Evolutionary conservation across 1,140 invertebrate species (phyloP).

Genomic region (Bombyx mandarina): DNA sequence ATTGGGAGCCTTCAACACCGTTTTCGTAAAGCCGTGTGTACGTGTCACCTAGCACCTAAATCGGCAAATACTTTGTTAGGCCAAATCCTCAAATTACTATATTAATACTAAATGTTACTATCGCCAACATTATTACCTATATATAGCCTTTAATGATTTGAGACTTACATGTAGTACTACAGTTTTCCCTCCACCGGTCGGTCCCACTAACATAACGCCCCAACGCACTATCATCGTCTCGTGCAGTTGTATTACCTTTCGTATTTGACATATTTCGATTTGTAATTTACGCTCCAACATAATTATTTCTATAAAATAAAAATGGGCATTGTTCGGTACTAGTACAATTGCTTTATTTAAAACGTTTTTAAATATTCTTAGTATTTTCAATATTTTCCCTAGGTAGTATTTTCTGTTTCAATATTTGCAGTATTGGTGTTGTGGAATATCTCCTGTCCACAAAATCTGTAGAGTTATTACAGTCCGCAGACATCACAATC

Average conservation of each 20-base stretch:
- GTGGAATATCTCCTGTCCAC: too few relatives aligned
- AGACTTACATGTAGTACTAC: constrained; percentile 75
- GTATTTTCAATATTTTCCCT: too few relatives aligned
- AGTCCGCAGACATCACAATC: too few relatives aligned
- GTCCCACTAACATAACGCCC: constrained; percentile 94
- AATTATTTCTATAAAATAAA: constrained; percentile 18
- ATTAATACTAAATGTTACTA: too few relatives aligned
- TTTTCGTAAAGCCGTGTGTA: constrained; percentile 74
- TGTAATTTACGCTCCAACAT: constrained; percentile 72
- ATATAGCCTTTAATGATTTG: neutral
- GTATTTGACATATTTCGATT: constrained; percentile 75
- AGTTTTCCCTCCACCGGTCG: constrained; percentile 87
- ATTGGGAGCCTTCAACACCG: constrained; percentile 71
- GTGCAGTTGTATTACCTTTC: constrained; percentile 88
- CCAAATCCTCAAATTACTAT: too few relatives aligned
- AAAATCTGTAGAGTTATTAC: too few relatives aligned
- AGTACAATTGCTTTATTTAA: too few relatives aligned
- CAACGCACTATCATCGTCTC: constrained; percentile 94
- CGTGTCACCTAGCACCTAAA: constrained; percentile 77
- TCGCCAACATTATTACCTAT: too few relatives aligned
- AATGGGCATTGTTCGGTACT: too few relatives aligned
- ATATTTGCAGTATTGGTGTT: too few relatives aligned
- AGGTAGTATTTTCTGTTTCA: too few relatives aligned
- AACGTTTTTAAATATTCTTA: too few relatives aligned
- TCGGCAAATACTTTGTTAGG: neutral